Evolutionary conservation across 1,140 invertebrate genomes (phyloP).

Genomic region (Episyrphus balteatus): DNA sequence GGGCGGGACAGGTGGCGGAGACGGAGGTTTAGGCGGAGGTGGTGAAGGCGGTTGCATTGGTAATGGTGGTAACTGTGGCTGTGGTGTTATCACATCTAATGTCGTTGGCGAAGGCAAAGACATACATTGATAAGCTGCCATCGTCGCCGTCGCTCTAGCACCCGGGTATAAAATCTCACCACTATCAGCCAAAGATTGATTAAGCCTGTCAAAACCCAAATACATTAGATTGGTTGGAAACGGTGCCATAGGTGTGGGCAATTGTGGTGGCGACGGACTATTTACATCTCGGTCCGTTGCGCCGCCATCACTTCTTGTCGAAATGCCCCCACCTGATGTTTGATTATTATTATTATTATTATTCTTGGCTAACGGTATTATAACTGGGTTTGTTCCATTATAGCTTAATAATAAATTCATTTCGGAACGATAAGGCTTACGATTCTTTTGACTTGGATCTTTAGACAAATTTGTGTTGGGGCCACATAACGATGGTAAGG

Average conservation of each 20-base stretch:
- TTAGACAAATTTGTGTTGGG: neutral
- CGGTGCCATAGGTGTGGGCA: constrained; percentile 32
- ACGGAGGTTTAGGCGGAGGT: too few species aligned
- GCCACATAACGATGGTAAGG: neutral
- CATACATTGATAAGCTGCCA: constrained; percentile 6
- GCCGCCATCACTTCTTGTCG: too few species aligned
- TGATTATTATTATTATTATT: neutral
- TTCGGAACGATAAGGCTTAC: constrained; percentile 34
- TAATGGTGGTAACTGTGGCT: neutral
- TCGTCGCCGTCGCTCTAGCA: neutral
- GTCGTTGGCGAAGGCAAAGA: constrained; percentile 11
- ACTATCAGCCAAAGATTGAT: constrained; percentile 11
- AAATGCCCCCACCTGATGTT: neutral
- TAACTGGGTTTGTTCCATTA: constrained; percentile 13
- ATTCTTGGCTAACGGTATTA: constrained; percentile 1
- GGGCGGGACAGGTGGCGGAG: too few species aligned
- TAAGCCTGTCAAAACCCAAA: constrained; percentile 28
- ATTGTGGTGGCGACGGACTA: constrained; percentile 29
- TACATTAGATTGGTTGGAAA: constrained; percentile 31
- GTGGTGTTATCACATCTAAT: neutral
- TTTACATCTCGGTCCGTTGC: constrained; percentile 6
- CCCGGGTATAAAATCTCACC: neutral
- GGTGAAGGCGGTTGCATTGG: constrained; percentile 12
- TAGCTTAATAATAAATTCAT: constrained; percentile 33
- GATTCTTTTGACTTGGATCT: constrained; percentile 7